Evolutionary conservation across 1,140 invertebrate species (phyloP).

Genomic region (Leptinotarsa texana): DNA sequence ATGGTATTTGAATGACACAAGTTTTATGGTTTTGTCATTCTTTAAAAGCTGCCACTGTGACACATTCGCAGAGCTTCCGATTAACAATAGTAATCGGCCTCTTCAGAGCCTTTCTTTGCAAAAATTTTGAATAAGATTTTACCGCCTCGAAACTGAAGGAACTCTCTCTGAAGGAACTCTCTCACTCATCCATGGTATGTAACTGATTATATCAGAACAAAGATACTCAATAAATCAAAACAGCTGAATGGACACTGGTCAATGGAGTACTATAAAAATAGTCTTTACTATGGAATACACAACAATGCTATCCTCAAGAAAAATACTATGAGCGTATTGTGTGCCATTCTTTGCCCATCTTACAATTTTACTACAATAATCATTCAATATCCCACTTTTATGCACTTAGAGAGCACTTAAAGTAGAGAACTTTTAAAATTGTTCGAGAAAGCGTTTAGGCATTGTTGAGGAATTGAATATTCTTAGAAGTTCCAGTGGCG

Average conservation of each 20-base stretch:
- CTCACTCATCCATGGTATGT: conserved; percentile 1
- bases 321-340: conserved; percentile 8
- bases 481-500: no score
- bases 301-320: background rate
- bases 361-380: conserved; percentile 17
- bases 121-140: background rate
- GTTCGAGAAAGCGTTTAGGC: background rate
- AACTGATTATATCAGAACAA: conserved; percentile 4
- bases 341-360: conserved; percentile 1
- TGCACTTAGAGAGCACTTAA: conserved; percentile 11
- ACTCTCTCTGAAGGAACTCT: no score
- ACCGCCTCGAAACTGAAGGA: background rate
- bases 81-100: background rate
- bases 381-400: conserved; percentile 13
- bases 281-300: background rate
- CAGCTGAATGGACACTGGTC: conserved; percentile 1
- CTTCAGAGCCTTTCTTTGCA: background rate
- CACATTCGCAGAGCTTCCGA: no score
- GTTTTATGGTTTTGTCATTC: no score
- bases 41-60: no score
- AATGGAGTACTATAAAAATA: background rate
- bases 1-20: no score
- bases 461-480: no score
- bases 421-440: background rate
- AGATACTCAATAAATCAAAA: background rate